These are phyloP conservation scores for Dolichopus griseipennis DNA, from an alignment of 2,888 invertebrate genomes.

Conservation along the genomic window DNA sequence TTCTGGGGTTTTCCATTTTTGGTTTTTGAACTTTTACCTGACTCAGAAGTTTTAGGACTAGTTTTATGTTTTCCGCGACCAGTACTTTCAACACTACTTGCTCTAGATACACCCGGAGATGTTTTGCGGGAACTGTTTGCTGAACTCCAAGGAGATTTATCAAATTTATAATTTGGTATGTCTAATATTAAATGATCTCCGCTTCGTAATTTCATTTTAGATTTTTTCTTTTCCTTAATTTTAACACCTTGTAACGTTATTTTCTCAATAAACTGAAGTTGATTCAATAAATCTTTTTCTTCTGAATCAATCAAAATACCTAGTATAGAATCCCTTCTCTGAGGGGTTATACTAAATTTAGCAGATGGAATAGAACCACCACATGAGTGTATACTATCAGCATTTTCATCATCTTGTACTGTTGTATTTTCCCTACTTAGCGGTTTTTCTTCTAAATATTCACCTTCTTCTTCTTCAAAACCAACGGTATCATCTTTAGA, in stretches of 20 bases:
- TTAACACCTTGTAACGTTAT: constrained; percentile 43
- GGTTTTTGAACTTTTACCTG: constrained; percentile 29
- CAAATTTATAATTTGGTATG: constrained; percentile 42
- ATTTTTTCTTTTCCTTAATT: constrained; percentile 42
- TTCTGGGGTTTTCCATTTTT: constrained; percentile 42
- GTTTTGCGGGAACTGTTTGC: constrained; percentile 42
- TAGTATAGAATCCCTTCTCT: constrained; percentile 39
- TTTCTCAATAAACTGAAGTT: constrained; percentile 44
- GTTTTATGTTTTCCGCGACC: constrained; percentile 34
- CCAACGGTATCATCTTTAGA: constrained; percentile 83
- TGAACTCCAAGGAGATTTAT: constrained; percentile 42
- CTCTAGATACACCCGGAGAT: constrained; percentile 41
- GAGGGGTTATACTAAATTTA: constrained; percentile 34
- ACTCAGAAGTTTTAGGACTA: constrained; percentile 31
- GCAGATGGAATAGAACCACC: constrained; percentile 41
- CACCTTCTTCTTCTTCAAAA: constrained; percentile 60
- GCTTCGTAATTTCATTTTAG: constrained; percentile 40
- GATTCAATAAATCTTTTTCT: constrained; percentile 49
- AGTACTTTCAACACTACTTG: constrained; percentile 42
- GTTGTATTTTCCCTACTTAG: constrained; percentile 41
- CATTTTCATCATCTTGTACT: constrained; percentile 49
- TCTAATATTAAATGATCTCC: constrained; percentile 42
- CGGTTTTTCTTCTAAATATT: constrained; percentile 53
- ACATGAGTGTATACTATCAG: constrained; percentile 41
- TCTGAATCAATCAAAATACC: constrained; percentile 50